Conservation (phyloP, 2,797 vertebrate species). For the Mallotus villosus region DNA sequence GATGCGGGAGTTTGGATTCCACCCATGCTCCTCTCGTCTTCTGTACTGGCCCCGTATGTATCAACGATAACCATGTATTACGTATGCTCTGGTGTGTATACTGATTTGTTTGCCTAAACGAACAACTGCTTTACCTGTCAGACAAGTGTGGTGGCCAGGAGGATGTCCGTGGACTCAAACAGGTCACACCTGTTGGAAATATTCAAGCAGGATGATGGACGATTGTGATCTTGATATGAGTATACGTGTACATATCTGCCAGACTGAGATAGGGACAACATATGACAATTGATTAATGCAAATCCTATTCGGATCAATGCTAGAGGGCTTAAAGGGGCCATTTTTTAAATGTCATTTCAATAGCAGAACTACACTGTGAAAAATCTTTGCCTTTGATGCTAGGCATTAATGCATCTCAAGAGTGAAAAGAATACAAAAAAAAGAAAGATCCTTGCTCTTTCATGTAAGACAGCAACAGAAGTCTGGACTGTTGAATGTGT, state of each 20-base stretch:
- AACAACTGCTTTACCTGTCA: constrained; percentile 16
- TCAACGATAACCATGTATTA: not conserved
- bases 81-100: not conserved
- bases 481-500: constrained; percentile 11
- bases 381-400: not conserved
- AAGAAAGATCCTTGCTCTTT: constrained; percentile 19
- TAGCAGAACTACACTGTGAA: not conserved
- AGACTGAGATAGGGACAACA: not conserved
- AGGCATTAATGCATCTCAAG: not conserved
- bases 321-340: not conserved
- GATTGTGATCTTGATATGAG: not conserved
- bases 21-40: constrained; percentile 55
- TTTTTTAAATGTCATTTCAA: not conserved
- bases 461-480: constrained; percentile 18
- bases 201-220: not conserved
- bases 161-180: constrained; percentile 19
- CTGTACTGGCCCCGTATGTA: constrained; percentile 47
- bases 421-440: not conserved
- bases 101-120: constrained; percentile 4
- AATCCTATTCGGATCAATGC: constrained; percentile 1
- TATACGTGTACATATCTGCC: not conserved
- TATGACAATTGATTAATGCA: not conserved
- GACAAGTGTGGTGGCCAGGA: not conserved
- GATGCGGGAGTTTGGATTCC: constrained; percentile 75
- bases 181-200: constrained; percentile 34